Base-by-base conservation (phyloP, 2,888 invertebrate species). In the Drosophila subsilvestris region DNA sequence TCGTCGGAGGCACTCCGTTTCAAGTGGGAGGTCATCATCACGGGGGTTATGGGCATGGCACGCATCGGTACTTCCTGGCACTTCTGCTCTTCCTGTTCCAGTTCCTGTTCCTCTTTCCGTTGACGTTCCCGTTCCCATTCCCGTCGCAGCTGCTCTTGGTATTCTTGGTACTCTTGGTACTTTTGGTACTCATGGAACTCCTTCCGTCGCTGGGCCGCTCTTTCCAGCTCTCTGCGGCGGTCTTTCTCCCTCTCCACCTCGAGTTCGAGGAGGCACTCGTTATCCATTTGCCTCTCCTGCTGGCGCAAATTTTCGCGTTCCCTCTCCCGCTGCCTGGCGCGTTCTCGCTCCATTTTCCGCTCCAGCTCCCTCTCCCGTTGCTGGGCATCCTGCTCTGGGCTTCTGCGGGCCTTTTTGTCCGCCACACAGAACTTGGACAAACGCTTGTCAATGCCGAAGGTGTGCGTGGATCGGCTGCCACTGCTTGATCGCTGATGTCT, bases 381-480 rank as follows among this genome's bases (percentile, higher is more conserved):
- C 37, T 51, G 12, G 3, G 22, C 17, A 20, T 53, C 60, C 25
- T 69, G 17, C 1, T 63, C 65, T 14, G 53, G 6, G 63, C 61
- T 43, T 14, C 49, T 65, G 2, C 27, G 27, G 1, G 51, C n/a
- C 37, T 37, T 60, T 0, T 27, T 47, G 1, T 48, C 45, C 1
- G 56, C 49, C 18, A 81, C 18, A 48, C 47, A 69, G 37, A 82
- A 86, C 60, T 90, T 88, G 47, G 90, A 88, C 10, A 86, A 58
- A 9, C 71, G 78, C 60, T 89, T 89, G 51, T 89, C 81, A 43
- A 86, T 86, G 20, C 71, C 44, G 48, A 89, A 79, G 3, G 50
- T 49, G 9, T 4, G 63, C 0, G 55, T 8, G 14, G 63, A 60
- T 44, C 20, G 37, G 37, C 37, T 22, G 22, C 18, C 22, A 43